Evolutionary conservation across 1,140 invertebrate genomes (phyloP), one percentile per base, ranked within the genome.

Genomic region (Latrodectus geometricus): DNA sequence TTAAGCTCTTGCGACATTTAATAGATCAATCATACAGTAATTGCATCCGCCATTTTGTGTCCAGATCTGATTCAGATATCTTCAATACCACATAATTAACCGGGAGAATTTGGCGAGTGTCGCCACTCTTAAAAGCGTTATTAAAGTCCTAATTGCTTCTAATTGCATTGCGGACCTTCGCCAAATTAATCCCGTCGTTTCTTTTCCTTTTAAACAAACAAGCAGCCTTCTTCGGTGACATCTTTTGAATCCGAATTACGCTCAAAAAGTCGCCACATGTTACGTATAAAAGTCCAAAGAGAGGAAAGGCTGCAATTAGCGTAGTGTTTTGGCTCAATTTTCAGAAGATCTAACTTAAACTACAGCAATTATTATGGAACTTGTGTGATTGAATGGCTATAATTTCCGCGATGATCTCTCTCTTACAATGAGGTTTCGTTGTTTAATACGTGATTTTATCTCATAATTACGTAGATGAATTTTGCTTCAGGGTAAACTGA

Each of bases 381-480:
- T 50, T 21, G 23, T 23, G 73, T 70, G 66, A 80, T 80, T 69
- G 78, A 66, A 70, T 54, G 66, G 48, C 78, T 49, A 35, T 54
- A 69, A 80, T 80, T 75, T 78, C 54, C 72, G 49, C 9, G 72
- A 20, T 50, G 74, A 21, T 20, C 50, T 23, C 5, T 52, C 54
- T 61, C 17, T 14, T 14, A 61, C 3, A 61, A 50, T 50, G n/a
- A 76, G 49, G 74, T 76, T 76, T 78, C 54, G 56, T 11, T 56
- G 68, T 66, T 61, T 78, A 78, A 78, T 78, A 78, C 61, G 54
- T 78, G 76, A 78, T 78, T 78, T 78, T 78, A 78, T 78, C 76
- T 78, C 56, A 54, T 78, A 78, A 78, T 78, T 78, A 15, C 76
- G 4, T 48, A 15, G 76, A 78, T 78, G 9, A 4, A 7, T 66